These are phyloP conservation scores for Hippocampus abdominalis DNA, from an alignment of 2,113 vertebrate genomes.

Conservation along the genomic window DNA sequence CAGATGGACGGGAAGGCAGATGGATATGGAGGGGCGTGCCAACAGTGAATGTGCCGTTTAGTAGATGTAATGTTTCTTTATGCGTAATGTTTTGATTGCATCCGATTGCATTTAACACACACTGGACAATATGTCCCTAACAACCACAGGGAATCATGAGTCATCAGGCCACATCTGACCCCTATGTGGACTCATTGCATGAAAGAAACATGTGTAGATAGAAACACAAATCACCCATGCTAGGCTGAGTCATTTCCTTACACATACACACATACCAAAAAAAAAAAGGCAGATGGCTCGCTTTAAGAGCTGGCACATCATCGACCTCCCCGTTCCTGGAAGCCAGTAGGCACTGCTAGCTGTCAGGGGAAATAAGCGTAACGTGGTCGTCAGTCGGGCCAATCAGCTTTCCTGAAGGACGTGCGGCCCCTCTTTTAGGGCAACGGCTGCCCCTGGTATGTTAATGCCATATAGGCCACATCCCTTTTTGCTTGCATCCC, in stretches of 20 bases:
- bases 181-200: not conserved
- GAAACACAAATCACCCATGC: slow-evolving; percentile 10
- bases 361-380: slow-evolving; percentile 71
- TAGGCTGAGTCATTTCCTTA: slow-evolving; percentile 25
- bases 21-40: not conserved
- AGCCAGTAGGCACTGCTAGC: slow-evolving; percentile 59
- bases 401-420: slow-evolving; percentile 54
- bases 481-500: slow-evolving; percentile 43
- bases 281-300: slow-evolving; percentile 35
- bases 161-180: not conserved
- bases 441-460: slow-evolving; percentile 57
- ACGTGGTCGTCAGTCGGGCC: slow-evolving; percentile 62
- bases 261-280: slow-evolving; percentile 3
- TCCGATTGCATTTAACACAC: not conserved
- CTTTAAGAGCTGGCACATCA: slow-evolving; percentile 42
- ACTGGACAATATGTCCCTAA: not conserved
- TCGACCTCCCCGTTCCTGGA: slow-evolving; percentile 54
- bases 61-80: not conserved
- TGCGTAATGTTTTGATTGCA: not conserved
- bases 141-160: slow-evolving; percentile 3
- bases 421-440: slow-evolving; percentile 54
- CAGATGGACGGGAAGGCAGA: slow-evolving; percentile 53
- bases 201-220: not conserved
- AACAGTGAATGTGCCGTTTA: not conserved
- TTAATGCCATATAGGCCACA: slow-evolving; percentile 58